These are phyloP conservation scores for Heliconius eleuchia DNA, from an alignment of 1,140 invertebrate genomes.

Conservation along the genomic window DNA sequence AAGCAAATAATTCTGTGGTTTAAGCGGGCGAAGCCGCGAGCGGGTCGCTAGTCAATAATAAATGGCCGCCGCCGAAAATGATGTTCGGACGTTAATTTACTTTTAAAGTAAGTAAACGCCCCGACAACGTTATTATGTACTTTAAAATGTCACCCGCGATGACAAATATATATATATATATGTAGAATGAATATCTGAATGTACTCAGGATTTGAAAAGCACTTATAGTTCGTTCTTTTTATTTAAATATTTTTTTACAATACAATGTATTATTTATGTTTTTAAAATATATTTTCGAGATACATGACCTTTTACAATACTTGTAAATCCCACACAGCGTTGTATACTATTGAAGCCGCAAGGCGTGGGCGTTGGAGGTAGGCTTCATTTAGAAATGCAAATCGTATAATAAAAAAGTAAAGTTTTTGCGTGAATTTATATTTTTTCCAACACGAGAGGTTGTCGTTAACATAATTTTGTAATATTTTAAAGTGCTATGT, in stretches of 20 bases:
- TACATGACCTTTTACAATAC: not conserved
- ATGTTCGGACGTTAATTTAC: too few relatives aligned
- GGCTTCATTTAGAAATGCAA: not conserved
- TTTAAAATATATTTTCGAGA: not conserved
- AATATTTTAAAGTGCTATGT: not conserved
- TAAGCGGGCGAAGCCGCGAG: too few relatives aligned
- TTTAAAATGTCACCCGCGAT: too few relatives aligned
- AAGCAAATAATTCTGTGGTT: too few relatives aligned
- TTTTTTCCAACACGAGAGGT: not conserved
- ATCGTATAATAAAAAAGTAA: not conserved
- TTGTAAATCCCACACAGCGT: not conserved
- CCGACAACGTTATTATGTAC: too few relatives aligned
- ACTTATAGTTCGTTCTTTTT: not conserved
- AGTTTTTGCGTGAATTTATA: not conserved
- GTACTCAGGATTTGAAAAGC: too few relatives aligned
- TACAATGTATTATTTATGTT: not conserved
- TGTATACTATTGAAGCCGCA: not conserved
- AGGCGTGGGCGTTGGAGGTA: not conserved
- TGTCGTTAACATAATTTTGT: constrained; percentile 1
- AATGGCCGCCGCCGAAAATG: too few relatives aligned
- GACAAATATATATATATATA: too few relatives aligned
- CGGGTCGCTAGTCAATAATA: too few relatives aligned
- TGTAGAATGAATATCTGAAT: not conserved
- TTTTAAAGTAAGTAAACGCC: too few relatives aligned
- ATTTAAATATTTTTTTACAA: not conserved